Base-by-base conservation (phyloP, 1,140 invertebrate genomes). In the Halesus radiatus region DNA sequence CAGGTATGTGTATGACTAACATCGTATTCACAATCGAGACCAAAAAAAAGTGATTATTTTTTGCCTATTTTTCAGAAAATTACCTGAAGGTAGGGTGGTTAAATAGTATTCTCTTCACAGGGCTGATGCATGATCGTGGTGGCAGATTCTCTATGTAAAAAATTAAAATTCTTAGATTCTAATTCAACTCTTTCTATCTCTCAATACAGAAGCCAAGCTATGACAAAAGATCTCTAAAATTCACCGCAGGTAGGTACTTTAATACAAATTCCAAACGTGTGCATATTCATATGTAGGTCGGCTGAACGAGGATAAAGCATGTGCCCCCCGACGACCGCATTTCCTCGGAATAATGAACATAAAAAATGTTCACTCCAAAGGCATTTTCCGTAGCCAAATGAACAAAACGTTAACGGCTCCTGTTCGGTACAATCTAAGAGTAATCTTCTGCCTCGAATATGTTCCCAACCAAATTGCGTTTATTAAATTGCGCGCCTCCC, bases 281-380 rank as follows among this genome's bases (percentile, higher is more conserved):
- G 26, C 62, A 66, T 66, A 29, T 45, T 45, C 37, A 7, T 45
- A 45, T 26, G 13, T 26, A 10, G 22, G 56, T 23, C 56, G 56
- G 23, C 62, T 37, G 13, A 22, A 15, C 2, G 62, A 60, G 56
- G 20, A 60, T 60, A 20, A 60, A 60, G 56, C 23, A 13, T 20
- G 62, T 18, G 16, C 62, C 62, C n/a, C 13, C 16, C 26, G 20
- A 18, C 18, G 37, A 70, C 66, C 66, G 37, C 66, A 70, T 20
- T 50, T 50, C 37, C 66, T 70, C 32, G 22, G 26, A 64, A 70
- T 70, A 70, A 70, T 52, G 66, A 70, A 70, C 66, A 50, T 6
- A 70, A n/a, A 70, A n/a, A 70, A 70, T 45, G 52, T 70, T 50
- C 66, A 70, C 66, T 50, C 15, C 6, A 45, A 50, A 70, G 18